Percentiles rank a stretch among this genome's conserved stretches.
Evolutionary conservation across 1,140 invertebrate genomes (phyloP).

Genomic region (Parapsyche elsis): DNA sequence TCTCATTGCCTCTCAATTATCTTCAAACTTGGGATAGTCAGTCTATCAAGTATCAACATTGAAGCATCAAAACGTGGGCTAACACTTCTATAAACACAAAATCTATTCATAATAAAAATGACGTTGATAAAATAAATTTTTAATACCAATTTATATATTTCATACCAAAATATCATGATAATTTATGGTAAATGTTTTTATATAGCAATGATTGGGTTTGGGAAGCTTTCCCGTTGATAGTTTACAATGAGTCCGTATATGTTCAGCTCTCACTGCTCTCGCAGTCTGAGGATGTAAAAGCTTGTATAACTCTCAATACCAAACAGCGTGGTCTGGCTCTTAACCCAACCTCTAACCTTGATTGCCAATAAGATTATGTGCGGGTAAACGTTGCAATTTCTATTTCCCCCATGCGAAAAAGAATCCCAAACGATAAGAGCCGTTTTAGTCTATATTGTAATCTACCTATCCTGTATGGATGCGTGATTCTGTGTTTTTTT

Average conservation of each 20-base stretch:
- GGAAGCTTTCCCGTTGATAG: neutral
- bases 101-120: too few species aligned
- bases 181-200: too few species aligned
- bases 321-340: constrained; percentile 48
- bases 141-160: too few species aligned
- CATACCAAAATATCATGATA: too few species aligned
- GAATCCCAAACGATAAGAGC: constrained; percentile 29
- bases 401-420: constrained; percentile 43
- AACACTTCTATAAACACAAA: too few species aligned
- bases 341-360: constrained; percentile 55
- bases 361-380: constrained; percentile 56
- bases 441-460: neutral
- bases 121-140: too few species aligned
- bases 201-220: neutral
- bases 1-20: too few species aligned
- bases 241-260: constrained; percentile 1
- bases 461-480: neutral
- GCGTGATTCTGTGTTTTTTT: neutral
- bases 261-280: neutral
- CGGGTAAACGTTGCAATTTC: constrained; percentile 36
- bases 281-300: constrained; percentile 36
- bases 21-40: too few species aligned
- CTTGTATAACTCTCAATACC: constrained; percentile 46
- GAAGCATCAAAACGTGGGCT: too few species aligned
- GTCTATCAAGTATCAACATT: too few species aligned